These are phyloP conservation scores for Cryptomyrus ogoouensis DNA, from an alignment of 2,113 vertebrate species.

Conservation along the genomic window DNA sequence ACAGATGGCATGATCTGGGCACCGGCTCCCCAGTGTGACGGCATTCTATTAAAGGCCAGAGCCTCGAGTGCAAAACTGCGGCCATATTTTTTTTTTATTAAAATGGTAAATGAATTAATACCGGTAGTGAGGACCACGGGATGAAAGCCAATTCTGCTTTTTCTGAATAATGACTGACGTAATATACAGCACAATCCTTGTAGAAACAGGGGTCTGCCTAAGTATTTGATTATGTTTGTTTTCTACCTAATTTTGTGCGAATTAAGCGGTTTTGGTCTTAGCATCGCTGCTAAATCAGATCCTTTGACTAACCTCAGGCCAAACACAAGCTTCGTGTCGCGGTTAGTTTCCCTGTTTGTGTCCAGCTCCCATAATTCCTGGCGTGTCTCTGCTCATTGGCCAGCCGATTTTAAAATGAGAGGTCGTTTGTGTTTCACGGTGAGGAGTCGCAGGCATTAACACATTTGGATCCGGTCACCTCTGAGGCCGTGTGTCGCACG, in stretches of 20 bases:
- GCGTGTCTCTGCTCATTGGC: not conserved
- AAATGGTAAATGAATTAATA: constrained; percentile 7
- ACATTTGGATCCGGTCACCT: not conserved
- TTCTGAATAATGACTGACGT: not conserved
- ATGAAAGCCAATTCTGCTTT: not conserved
- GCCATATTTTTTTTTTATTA: not conserved
- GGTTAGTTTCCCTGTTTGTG: not conserved
- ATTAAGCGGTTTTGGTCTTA: not conserved
- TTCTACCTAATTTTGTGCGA: not conserved
- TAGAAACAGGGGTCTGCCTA: not conserved
- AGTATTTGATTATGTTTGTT: not conserved
- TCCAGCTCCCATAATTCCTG: not conserved
- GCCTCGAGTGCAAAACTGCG: not conserved
- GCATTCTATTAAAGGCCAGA: constrained; percentile 7
- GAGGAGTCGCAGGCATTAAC: not conserved
- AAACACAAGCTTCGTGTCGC: not conserved
- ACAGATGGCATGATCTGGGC: constrained; percentile 5
- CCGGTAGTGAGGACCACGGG: not conserved
- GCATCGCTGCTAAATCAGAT: not conserved
- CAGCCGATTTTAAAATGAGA: not conserved
- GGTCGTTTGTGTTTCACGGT: not conserved
- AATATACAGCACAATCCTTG: not conserved
- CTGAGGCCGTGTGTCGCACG: not conserved
- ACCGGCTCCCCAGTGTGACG: not conserved
- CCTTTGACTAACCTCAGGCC: not conserved